phyloP scores from a whole-genome alignment of 2,113 vertebrate species.

The Trachemys scripta region DNA sequence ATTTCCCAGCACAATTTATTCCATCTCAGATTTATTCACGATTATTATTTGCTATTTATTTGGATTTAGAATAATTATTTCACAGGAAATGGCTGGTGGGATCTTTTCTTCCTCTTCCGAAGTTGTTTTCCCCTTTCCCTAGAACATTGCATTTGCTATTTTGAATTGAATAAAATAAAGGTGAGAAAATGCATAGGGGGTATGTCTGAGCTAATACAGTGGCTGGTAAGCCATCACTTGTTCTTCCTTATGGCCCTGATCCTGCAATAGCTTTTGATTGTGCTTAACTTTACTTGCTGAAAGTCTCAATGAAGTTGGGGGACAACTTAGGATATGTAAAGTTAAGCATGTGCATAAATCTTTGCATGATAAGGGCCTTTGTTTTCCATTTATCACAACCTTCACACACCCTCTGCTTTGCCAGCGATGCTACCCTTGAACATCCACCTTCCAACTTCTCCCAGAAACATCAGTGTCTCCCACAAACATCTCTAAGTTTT shows the following conservation, averaged over 20 bases:
- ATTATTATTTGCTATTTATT: neutral
- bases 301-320: neutral
- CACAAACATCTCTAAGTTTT: neutral
- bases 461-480: neutral
- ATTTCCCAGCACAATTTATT: slow-evolving; percentile 35
- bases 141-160: neutral
- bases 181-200: neutral
- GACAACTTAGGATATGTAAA: neutral
- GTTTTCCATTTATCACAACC: too few species aligned
- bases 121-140: neutral
- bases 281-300: neutral
- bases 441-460: neutral
- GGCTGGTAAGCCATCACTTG: neutral
- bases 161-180: neutral
- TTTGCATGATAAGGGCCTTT: neutral
- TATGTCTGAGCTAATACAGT: neutral
- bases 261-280: neutral
- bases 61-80: neutral
- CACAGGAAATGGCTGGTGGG: neutral
- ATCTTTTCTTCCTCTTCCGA: neutral
- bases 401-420: neutral
- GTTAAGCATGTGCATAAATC: neutral
- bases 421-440: neutral
- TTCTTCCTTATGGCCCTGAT: neutral
- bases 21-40: slow-evolving; percentile 17